Base-by-base conservation (phyloP, 2,888 invertebrate genomes). In the Idaea biselata region DNA sequence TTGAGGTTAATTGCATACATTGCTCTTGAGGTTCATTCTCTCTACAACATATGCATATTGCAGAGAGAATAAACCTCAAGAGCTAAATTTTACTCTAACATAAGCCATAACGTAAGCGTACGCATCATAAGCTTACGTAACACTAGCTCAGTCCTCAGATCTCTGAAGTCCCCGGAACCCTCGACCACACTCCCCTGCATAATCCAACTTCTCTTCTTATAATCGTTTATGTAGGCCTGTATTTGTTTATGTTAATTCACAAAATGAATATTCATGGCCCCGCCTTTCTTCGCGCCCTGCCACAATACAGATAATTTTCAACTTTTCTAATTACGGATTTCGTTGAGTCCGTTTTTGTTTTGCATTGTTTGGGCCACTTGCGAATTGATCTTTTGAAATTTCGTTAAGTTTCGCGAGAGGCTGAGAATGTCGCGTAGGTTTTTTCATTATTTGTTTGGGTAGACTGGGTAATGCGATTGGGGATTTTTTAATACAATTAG, bases 181-280 rank as follows among this genome's bases (percentile, higher is more conserved):
- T 44, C 44, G 44, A 44, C 44, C 44, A 44, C 44, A 44, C 14
- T 44, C 61, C 60, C 58, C 62, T 62, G 68, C 64, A 69, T 65
- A 68, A 72, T 72, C 71, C 68, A 67, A 66, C 68, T 72, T 68
- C 69, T 68, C 68, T 69, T 69, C 69, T 72, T 72, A 72, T 72
- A 70, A 72, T 72, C 72, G 71, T 70, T 72, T 65, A 68, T 63
- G 67, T 63, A 71, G 71, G 63, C 69, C 72, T 74, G 76, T 77
- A 79, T 79, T 80, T 82, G 74, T 75, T 77, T 78, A 82, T 82
- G 79, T 68, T 80, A 80, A 81, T 80, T 70, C 67, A 61, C 66
- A 57, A 68, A 66, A 72, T 82, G 80, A 82, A 80, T 82, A 82
- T 82, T 80, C 79, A 80, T 71, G 69, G 70, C 61, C 61, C 63